Base-by-base conservation (phyloP, 2,113 vertebrate genomes). In the Riparia riparia region DNA sequence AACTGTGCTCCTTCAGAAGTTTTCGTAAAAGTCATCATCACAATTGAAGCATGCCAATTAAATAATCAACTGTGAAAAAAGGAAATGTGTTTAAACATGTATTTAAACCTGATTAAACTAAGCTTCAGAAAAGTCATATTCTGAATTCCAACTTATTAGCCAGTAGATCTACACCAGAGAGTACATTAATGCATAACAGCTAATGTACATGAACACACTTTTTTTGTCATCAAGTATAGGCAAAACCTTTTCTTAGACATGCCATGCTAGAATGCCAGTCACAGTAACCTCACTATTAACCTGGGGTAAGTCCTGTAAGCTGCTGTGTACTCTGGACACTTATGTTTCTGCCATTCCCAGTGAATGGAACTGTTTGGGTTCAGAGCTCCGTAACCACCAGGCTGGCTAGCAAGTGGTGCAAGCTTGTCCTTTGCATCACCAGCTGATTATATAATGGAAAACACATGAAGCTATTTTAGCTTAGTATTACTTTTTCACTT, bases 401-500 rank as follows among this genome's bases (percentile, higher is more conserved):
- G 77, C 77, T 92, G 95, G 64, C 49, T 37, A 78, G 58, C 1
- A 12, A 95, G 86, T 11, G 3, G 81, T 57, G 58, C 74, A 45
- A 83, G 61, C 58, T 97, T 83, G 71, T 77, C 83, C 94, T 94
- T 90, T 93, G 79, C 89, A 96, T 93, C 95, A 76, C 60, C 79
- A 86, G 91, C 96, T 96, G 94, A 97, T 94, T 89, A 58, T 85
- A 85, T 96, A 98, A 98, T 90, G 84, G 71, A 83, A 96, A 98
- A 93, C 95, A 97, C 69, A 95, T 96, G 95, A 94, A 90, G 69
- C 10, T 21, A 93, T 96, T 97, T 97, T 73, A 93, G 70, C 95
- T 97, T 96, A 93, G 96, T 97, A 91, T 96, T 97, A 90, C 93
- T 95, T 97, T 90, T 97, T 96, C 82, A 80, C 83, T 97, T 98